Evolutionary conservation across 1,140 invertebrate genomes (phyloP).

Genomic region (Asobara japonica): DNA sequence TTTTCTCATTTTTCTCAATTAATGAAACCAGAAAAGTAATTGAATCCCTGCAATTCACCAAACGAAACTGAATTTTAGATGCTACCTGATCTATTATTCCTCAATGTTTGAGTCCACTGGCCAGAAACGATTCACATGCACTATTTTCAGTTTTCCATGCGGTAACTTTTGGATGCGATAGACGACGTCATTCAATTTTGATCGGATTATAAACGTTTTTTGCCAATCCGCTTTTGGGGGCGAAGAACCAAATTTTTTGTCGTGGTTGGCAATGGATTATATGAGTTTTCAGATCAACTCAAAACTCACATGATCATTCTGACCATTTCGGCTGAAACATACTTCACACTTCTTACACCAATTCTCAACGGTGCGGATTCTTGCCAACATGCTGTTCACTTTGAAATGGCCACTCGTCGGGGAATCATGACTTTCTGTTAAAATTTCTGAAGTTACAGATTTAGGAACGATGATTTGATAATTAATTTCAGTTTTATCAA

Average conservation of each 20-base stretch:
- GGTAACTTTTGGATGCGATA: slow-evolving; percentile 25
- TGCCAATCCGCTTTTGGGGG: slow-evolving; percentile 21
- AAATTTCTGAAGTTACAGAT: not conserved
- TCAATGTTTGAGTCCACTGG: slow-evolving; percentile 8
- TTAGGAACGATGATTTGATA: not conserved
- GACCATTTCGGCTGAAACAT: not conserved
- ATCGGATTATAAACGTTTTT: slow-evolving; percentile 17
- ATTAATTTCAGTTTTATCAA: not conserved
- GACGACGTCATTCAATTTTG: slow-evolving; percentile 30
- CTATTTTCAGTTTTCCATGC: slow-evolving; percentile 20
- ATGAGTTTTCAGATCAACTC: no score
- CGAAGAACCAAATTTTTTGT: not conserved
- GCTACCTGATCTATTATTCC: not conserved
- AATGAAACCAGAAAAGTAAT: not conserved
- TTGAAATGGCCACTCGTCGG: not conserved
- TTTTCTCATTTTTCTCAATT: not conserved
- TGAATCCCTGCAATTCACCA: not conserved
- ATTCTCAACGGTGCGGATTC: not conserved
- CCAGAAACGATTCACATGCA: slow-evolving; percentile 8
- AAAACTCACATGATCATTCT: no score
- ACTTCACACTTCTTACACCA: not conserved
- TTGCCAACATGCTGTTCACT: not conserved
- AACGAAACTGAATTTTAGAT: not conserved
- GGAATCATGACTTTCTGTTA: not conserved
- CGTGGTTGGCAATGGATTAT: no score